Conservation (phyloP, 2,888 invertebrate genomes). For the Cheilosia variabilis region DNA sequence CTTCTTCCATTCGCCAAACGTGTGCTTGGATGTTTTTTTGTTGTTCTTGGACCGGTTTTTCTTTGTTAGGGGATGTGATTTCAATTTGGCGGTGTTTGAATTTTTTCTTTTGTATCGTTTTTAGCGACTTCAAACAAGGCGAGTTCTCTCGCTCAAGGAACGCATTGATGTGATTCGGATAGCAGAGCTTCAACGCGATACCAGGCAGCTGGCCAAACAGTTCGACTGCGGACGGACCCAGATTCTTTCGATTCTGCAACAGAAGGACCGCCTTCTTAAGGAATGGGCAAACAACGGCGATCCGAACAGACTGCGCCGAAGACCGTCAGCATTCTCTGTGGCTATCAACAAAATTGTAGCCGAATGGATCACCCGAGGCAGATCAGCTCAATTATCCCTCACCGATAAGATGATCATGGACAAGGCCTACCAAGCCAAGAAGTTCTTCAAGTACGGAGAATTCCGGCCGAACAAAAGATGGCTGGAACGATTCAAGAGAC, state of each 20-base stretch:
- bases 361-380: slow-evolving; percentile 49
- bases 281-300: slow-evolving; percentile 61
- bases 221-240: slow-evolving; percentile 68
- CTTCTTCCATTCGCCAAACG: not conserved
- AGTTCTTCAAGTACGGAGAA: slow-evolving; percentile 55
- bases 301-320: slow-evolving; percentile 54
- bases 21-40: not conserved
- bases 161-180: slow-evolving; percentile 58
- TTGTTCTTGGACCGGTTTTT: slow-evolving; percentile 1
- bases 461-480: slow-evolving; percentile 64
- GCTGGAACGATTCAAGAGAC: slow-evolving; percentile 60
- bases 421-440: slow-evolving; percentile 50
- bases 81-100: not conserved
- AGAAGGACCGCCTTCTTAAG: slow-evolving; percentile 59
- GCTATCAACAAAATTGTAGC: slow-evolving; percentile 58
- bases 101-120: not conserved
- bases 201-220: slow-evolving; percentile 33
- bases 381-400: slow-evolving; percentile 26
- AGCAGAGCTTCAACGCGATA: slow-evolving; percentile 53
- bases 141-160: slow-evolving; percentile 64
- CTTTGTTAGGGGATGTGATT: not conserved
- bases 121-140: slow-evolving; percentile 38
- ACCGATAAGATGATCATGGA: slow-evolving; percentile 47
- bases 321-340: slow-evolving; percentile 51
- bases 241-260: slow-evolving; percentile 63